A percentile compares a stretch with the other conserved stretches of the same genome.
Conservation (phyloP, 2,113 vertebrate genomes). For the Rafetus swinhoei region DNA sequence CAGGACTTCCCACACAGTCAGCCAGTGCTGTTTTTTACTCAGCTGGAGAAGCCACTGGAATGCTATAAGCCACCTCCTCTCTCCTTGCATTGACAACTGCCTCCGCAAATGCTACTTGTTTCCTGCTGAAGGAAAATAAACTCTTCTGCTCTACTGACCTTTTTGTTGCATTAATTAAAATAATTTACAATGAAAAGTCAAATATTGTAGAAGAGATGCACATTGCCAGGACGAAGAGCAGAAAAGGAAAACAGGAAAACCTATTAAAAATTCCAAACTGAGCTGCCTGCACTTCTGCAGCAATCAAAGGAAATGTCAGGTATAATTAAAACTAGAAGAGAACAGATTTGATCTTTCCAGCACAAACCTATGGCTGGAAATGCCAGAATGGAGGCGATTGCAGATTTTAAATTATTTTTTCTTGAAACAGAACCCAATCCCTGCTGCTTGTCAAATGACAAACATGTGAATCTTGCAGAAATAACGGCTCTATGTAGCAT, state of each 20-base stretch:
- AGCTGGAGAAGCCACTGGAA: not conserved
- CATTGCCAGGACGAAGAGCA: not conserved
- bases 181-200: not conserved
- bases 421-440: not conserved
- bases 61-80: rapidly evolving
- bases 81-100: not conserved
- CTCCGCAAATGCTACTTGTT: not conserved
- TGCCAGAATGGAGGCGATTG: not conserved
- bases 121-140: not conserved
- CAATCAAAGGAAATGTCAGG: not conserved
- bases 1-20: not conserved
- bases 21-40: not conserved
- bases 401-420: not conserved
- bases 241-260: not conserved
- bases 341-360: not conserved
- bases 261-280: not conserved
- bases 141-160: not conserved
- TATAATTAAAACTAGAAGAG: constrained; percentile 7
- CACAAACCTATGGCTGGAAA: not conserved
- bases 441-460: not conserved
- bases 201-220: not conserved
- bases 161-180: not conserved
- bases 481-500: not conserved
- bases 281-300: constrained; percentile 13
- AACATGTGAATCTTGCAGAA: not conserved